phyloP scores from a whole-genome alignment of 2,888 invertebrate genomes.

The Thecocarcelia acutangulata region DNA sequence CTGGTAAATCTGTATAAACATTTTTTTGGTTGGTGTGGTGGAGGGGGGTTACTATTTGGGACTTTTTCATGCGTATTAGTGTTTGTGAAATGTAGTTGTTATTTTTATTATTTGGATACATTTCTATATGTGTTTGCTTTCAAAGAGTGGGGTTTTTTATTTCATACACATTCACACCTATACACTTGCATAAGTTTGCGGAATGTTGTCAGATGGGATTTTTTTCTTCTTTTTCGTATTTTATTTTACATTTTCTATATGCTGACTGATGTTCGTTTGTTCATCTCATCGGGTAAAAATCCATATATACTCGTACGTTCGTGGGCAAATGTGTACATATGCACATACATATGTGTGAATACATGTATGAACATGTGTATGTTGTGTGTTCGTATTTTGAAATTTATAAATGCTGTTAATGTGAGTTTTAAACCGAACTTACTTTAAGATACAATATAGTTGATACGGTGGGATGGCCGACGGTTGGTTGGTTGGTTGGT shows the following conservation, averaged over 20 bases:
- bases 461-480: slow-evolving; percentile 40
- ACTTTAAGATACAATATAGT: slow-evolving; percentile 43
- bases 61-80: slow-evolving; percentile 27
- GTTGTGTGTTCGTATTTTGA: neutral
- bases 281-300: slow-evolving; percentile 61
- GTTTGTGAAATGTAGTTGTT: slow-evolving; percentile 40
- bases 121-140: slow-evolving; percentile 59
- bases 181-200: slow-evolving; percentile 67
- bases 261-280: slow-evolving; percentile 50
- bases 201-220: slow-evolving; percentile 79
- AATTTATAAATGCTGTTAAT: neutral
- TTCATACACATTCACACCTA: slow-evolving; percentile 57
- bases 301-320: slow-evolving; percentile 25
- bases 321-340: neutral
- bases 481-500: slow-evolving; percentile 45
- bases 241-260: slow-evolving; percentile 57
- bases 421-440: slow-evolving; percentile 26
- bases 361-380: neutral
- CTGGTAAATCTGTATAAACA: neutral
- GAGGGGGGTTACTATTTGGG: slow-evolving; percentile 53
- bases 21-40: slow-evolving; percentile 29
- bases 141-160: slow-evolving; percentile 65
- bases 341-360: neutral
- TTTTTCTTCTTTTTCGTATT: slow-evolving; percentile 60
- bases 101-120: slow-evolving; percentile 65